Conservation (phyloP, 2,797 vertebrate genomes). For the Chelonia mydas region DNA sequence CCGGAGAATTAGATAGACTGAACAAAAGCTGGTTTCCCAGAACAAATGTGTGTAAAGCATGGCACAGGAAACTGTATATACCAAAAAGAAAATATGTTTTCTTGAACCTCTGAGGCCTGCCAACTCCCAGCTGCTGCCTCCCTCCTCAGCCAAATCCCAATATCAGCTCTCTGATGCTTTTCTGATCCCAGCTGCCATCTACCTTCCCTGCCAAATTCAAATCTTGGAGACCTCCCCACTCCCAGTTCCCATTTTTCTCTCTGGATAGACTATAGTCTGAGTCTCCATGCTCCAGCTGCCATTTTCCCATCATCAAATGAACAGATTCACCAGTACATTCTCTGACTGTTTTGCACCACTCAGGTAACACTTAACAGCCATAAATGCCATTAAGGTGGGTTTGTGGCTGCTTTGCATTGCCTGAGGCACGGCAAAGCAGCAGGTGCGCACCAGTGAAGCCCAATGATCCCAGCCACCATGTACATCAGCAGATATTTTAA, state of each 20-base stretch:
- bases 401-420: constrained; percentile 3
- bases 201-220: background rate
- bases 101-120: background rate
- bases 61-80: background rate
- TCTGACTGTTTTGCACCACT: background rate
- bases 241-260: background rate
- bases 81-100: background rate
- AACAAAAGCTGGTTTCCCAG: background rate
- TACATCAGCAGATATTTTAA: constrained; percentile 16
- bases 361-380: constrained; percentile 2
- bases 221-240: background rate
- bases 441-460: background rate
- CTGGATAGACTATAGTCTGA: background rate
- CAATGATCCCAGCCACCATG: background rate
- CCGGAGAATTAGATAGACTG: background rate
- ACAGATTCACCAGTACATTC: background rate
- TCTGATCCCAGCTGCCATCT: background rate
- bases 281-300: background rate
- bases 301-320: background rate
- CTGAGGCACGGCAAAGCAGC: background rate
- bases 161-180: background rate
- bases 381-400: constrained; percentile 25
- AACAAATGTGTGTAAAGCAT: background rate
- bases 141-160: background rate
- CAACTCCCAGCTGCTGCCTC: background rate